A percentile compares a stretch with the other conserved stretches of the same genome.
phyloP scores from a whole-genome alignment of 2,888 invertebrate species.

The Pterobdella sp. region DNA sequence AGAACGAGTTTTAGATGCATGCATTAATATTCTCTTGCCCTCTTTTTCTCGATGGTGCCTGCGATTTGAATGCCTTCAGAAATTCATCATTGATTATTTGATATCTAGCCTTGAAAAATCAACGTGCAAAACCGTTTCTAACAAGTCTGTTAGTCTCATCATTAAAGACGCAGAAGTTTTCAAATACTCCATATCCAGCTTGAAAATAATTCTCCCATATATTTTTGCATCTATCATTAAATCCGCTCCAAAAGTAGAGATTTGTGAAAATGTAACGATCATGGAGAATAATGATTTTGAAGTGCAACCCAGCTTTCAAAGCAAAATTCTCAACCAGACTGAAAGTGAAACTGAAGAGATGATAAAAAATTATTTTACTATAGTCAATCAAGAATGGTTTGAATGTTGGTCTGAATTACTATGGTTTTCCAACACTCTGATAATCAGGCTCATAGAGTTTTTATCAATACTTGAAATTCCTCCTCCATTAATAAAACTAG shows the following conservation, averaged over 20 bases:
- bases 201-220: conserved; percentile 16
- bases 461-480: conserved; percentile 56
- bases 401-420: conserved; percentile 63
- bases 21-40: conserved; percentile 58
- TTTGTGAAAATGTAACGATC: neutral
- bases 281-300: neutral
- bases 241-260: neutral
- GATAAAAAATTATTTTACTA: neutral
- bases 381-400: conserved; percentile 57
- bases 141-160: neutral
- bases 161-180: conserved; percentile 21
- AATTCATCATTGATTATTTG: conserved; percentile 46
- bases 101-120: conserved; percentile 45
- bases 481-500: conserved; percentile 55
- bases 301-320: neutral
- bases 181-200: conserved; percentile 11
- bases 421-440: conserved; percentile 54
- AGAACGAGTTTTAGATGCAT: conserved; percentile 55
- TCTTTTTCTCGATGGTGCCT: conserved; percentile 61
- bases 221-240: conserved; percentile 3
- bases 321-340: conserved; percentile 2
- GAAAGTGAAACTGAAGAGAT: neutral
- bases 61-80: conserved; percentile 54
- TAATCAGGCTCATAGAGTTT: conserved; percentile 58
- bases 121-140: conserved; percentile 1